These are phyloP conservation scores for Caretta caretta DNA, from an alignment of 2,113 vertebrate species.

Conservation along the genomic window DNA sequence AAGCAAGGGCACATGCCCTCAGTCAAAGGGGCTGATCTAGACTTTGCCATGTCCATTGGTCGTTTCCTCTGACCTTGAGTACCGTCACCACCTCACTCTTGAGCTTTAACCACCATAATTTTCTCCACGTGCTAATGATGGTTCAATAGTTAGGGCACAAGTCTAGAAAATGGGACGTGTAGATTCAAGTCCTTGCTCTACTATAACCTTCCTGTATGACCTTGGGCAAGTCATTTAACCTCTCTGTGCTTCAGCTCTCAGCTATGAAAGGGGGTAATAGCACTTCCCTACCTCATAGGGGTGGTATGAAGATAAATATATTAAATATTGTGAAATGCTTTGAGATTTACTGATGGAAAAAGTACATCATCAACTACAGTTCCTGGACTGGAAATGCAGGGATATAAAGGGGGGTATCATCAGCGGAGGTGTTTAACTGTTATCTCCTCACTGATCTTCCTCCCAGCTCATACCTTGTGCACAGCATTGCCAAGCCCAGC, in stretches of 20 bases:
- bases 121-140: too few relatives aligned
- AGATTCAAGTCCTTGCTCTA: too few relatives aligned
- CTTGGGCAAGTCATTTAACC: too few relatives aligned
- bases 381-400: background rate
- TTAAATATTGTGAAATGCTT: background rate
- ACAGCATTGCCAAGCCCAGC: background rate
- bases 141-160: too few relatives aligned
- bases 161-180: too few relatives aligned
- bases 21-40: background rate
- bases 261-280: too few relatives aligned
- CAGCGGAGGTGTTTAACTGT: background rate
- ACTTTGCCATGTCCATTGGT: background rate
- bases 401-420: background rate
- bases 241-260: too few relatives aligned
- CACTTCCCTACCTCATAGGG: too few relatives aligned
- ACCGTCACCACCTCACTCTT: background rate
- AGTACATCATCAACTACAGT: background rate
- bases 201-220: too few relatives aligned
- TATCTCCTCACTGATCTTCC: background rate
- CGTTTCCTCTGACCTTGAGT: background rate
- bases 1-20: background rate
- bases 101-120: background rate
- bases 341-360: background rate
- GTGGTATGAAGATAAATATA: background rate
- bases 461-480: background rate